phyloP scores from a whole-genome alignment of 2,888 invertebrate genomes.

The Agapostemon virescens region DNA sequence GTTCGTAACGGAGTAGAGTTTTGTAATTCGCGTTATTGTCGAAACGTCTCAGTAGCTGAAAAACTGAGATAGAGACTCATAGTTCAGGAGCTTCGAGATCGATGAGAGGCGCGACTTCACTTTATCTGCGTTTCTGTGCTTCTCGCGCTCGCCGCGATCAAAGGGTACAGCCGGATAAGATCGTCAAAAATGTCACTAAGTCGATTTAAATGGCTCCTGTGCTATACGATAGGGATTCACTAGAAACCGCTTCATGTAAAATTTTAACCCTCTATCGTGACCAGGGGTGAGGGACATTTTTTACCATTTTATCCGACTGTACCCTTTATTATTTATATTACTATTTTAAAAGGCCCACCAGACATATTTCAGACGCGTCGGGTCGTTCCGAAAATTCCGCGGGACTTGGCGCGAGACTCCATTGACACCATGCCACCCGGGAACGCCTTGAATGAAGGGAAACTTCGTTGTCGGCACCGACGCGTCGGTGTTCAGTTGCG shows the following conservation, averaged over 20 bases:
- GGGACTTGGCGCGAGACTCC: neutral
- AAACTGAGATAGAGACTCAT: conserved; percentile 35
- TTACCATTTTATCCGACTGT: no score
- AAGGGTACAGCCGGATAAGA: no score
- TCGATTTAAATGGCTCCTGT: no score
- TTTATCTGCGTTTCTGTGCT: neutral
- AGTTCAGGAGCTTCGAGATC: neutral
- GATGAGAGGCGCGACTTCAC: neutral
- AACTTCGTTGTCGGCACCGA: neutral
- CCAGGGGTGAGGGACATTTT: no score
- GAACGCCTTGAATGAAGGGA: neutral
- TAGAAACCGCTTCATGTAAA: no score
- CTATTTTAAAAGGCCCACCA: neutral
- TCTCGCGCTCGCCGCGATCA: neutral
- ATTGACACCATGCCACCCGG: neutral
- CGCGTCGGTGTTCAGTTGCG: neutral
- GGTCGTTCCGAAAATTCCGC: neutral
- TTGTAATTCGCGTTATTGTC: conserved; percentile 60
- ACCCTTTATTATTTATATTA: no score
- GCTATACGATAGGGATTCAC: no score
- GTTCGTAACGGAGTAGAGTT: conserved; percentile 35
- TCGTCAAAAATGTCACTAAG: no score
- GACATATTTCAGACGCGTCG: neutral
- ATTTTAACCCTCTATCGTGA: no score
- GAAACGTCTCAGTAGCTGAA: conserved; percentile 41